Evolutionary conservation across 1,140 invertebrate genomes (phyloP), one percentile per base, ranked within the genome.

Genomic region (Drosophila funebris): DNA sequence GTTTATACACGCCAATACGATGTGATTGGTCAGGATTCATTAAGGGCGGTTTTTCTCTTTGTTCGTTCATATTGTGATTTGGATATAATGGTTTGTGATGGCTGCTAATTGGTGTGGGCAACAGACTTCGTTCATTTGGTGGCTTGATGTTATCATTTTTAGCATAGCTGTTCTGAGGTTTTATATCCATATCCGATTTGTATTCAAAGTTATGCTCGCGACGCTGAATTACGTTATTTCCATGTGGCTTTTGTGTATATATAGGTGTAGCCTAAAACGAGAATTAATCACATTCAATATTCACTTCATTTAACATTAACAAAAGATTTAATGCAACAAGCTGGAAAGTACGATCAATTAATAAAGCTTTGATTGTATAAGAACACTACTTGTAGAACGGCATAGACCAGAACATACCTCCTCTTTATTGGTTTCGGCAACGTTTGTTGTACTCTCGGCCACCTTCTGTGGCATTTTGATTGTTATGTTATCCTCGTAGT

Each of bases 401-500:
- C 33, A 43, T 41, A 0, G 3, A 16, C 11, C 20, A 9, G 31
- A 24, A 39, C 66, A 27, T 20, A 85, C 82, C 44, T 78, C 46
- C 6, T 69, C 66, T 20, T 62, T 69, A 18, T 24, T 46, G n/a
- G 31, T 57, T n/a, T 54, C 73, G 11, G 54, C n/a, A 20, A 37
- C 11, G 8, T 37, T 43, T 39, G 33, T 18, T 2, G 60, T 33
- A 0, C 50, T 24, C 13, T 83, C 78, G 14, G 57, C 13, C n/a
- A 53, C 1, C 18, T 74, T 63, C 37, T 76, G 60, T 3, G 93
- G 93, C 91, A 94, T 93, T 73, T 91, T 93, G 39, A 94, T 93
- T 18, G 93, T 93, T 73, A 93, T 93, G 87, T 94, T 93, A 90
- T 94, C 93, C 62, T 94, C 93, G 39, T 91, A 93, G 67, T 94